Evolutionary conservation across 1,140 invertebrate species (phyloP).

Genomic region (Drosophila kurseongensis): DNA sequence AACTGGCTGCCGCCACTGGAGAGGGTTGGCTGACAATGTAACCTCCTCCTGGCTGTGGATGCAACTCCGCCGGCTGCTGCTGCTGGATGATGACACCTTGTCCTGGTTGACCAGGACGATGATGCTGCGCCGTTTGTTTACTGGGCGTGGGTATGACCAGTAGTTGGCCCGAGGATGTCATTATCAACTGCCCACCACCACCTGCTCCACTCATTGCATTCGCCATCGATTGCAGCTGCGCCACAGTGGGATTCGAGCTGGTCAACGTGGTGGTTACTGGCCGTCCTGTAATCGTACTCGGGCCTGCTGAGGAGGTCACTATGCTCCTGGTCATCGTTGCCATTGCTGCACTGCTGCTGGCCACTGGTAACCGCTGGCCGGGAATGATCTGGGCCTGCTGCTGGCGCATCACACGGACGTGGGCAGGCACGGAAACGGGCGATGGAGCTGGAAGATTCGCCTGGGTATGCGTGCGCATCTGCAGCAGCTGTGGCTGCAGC

Average conservation of each 20-base stretch:
- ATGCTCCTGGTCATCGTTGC: constrained; percentile 59
- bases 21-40: constrained; percentile 74
- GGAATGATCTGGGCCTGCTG: constrained; percentile 38
- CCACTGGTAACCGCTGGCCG: constrained; percentile 36
- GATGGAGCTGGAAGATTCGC: constrained; percentile 85
- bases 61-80: constrained; percentile 49
- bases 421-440: constrained; percentile 90
- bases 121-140: constrained; percentile 61
- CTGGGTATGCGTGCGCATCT: constrained; percentile 55
- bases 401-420: constrained; percentile 36
- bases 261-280: constrained; percentile 44
- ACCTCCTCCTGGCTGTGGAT: constrained; percentile 56
- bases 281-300: constrained; percentile 36
- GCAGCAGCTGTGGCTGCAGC: constrained; percentile 37
- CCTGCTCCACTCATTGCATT: constrained; percentile 19
- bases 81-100: constrained; percentile 49
- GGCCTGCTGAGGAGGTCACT: constrained; percentile 59
- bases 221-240: constrained; percentile 61
- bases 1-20: constrained; percentile 7
- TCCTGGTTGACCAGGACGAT: constrained; percentile 26
- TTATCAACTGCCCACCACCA: constrained; percentile 76
- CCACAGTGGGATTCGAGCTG: constrained; percentile 35
- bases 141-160: constrained; percentile 85
- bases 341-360: constrained; percentile 42
- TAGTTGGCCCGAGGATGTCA: constrained; percentile 84